Base-by-base conservation (phyloP, 2,888 invertebrate genomes). In the Noctua fimbriata region DNA sequence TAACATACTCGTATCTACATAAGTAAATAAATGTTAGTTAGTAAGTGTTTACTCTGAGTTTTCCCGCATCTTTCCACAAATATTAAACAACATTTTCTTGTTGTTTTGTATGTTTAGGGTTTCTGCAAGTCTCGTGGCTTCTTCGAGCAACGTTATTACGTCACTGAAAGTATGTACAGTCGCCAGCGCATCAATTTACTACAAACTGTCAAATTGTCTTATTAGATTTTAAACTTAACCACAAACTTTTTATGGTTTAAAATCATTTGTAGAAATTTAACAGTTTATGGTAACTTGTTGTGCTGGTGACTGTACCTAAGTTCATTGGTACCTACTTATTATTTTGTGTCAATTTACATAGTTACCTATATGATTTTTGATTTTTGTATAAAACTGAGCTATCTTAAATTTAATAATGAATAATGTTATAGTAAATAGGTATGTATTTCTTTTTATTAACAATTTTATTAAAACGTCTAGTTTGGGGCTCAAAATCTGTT, bases 91-190 rank as follows among this genome's bases (percentile, higher is more conserved):
- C 3, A 66, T 70, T 79, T 84, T 80, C 82, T 76, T 76, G n/a
- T 36, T 70, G 70, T 66, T 82, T 73, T 84, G 82, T 84, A 16
- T 82, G 73, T 84, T 82, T 84, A 79, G 73, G 66, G 52, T 47
- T 79, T 73, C 65, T 41, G n/a, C 6, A 36, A 79, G 71, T 67
- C 78, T 58, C 52, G 85, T 65, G 73, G 69, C 36, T 63, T n/a
- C 10, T 36, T 21, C 18, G 24, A 1, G 60, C 65, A 73, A 49
- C 70, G 73, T 79, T 70, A 73, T 52, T 60, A 49, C 69, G 73
- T 70, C 73, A 73, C 58, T 66, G 36, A 4, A 28, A 36, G 24
- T 70, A 28, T 60, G n/a, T 73, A 52, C 32, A 44, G 10, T 44
- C 44, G 44, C 44, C 14, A 14, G 44, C 44, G 12, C 44, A 12